Conservation (phyloP, 2,888 invertebrate genomes). For the Xanthorhoe designata region DNA sequence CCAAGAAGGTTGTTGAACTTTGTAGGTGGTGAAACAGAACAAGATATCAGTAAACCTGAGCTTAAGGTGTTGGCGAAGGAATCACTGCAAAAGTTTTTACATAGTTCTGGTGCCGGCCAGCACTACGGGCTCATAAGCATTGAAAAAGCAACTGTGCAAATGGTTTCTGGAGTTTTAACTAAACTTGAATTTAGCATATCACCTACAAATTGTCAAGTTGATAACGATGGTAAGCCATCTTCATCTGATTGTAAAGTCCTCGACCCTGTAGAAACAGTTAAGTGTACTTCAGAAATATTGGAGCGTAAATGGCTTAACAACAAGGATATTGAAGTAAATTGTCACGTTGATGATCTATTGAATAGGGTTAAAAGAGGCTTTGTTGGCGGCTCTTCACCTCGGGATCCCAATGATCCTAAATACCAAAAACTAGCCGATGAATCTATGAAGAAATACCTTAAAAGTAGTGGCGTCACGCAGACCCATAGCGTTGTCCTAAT, state of each 20-base stretch:
- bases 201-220: constrained; percentile 55
- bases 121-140: constrained; percentile 7
- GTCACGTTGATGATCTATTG: background rate
- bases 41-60: constrained; percentile 12
- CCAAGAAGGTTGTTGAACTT: constrained; percentile 13
- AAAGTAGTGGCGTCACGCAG: constrained; percentile 27
- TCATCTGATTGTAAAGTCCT: constrained; percentile 22
- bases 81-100: constrained; percentile 12
- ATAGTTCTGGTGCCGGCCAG: constrained; percentile 2
- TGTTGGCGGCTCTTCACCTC: constrained; percentile 37
- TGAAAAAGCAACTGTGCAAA: constrained; percentile 63
- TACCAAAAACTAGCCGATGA: constrained; percentile 47
- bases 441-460: constrained; percentile 49
- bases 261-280: constrained; percentile 19
- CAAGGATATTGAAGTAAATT: constrained; percentile 10
- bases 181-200: constrained; percentile 83
- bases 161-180: constrained; percentile 78
- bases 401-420: constrained; percentile 47
- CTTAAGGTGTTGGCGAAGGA: constrained; percentile 9
- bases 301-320: constrained; percentile 41
- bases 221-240: constrained; percentile 24
- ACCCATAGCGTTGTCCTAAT: constrained; percentile 18
- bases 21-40: background rate
- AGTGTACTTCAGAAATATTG: constrained; percentile 41
- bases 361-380: background rate